Evolutionary conservation across 2,888 invertebrate genomes (phyloP).

Genomic region (Netelia melanura): DNA sequence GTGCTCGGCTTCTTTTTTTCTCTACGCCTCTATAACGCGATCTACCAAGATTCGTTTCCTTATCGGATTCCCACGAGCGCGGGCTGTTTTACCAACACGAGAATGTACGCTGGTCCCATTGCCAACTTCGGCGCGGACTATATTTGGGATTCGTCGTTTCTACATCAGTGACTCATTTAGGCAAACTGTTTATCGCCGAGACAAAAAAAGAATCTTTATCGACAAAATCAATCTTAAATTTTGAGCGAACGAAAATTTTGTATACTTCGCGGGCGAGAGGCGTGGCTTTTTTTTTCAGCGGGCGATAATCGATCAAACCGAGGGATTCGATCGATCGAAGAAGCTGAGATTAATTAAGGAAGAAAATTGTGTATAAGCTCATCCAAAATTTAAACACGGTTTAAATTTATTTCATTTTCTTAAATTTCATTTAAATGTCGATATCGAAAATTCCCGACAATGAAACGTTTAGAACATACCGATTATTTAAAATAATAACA

Average conservation of each 20-base stretch:
- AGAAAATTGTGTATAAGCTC: too few species aligned
- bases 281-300: neutral
- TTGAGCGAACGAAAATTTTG: neutral
- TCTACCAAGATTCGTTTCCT: slow-evolving; percentile 38
- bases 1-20: slow-evolving; percentile 4
- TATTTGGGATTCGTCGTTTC: slow-evolving; percentile 35
- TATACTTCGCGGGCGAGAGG: neutral
- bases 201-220: neutral
- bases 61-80: slow-evolving; percentile 20
- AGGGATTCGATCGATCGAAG: neutral
- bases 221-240: neutral
- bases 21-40: slow-evolving; percentile 23
- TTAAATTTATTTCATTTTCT: too few species aligned
- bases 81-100: neutral
- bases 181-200: neutral
- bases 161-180: slow-evolving; percentile 34
- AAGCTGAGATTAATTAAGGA: neutral
- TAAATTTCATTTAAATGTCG: too few species aligned
- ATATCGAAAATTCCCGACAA: too few species aligned
- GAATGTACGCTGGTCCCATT: neutral
- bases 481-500: too few species aligned
- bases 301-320: too few species aligned
- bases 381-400: neutral
- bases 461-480: too few species aligned
- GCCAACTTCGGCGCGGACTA: slow-evolving; percentile 17